Evolutionary conservation across 23 tunicate species (phyloP).

Genomic region (Aplidium turbinatum): DNA sequence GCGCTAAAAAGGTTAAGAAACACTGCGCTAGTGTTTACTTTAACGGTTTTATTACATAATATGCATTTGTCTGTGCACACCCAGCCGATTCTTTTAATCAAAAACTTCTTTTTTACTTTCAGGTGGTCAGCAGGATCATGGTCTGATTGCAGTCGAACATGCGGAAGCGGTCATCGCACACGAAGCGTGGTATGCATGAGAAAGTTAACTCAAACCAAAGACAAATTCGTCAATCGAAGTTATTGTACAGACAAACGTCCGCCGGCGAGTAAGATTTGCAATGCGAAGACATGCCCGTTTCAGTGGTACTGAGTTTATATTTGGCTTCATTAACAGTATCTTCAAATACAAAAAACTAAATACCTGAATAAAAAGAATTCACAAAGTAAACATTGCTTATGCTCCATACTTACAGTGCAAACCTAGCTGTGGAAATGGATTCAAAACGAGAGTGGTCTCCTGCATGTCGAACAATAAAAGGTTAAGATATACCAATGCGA

Average conservation of each 20-base stretch:
- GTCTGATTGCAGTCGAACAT: slow-evolving; percentile 71
- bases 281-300: slow-evolving; percentile 78
- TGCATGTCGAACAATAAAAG: slow-evolving; percentile 71
- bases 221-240: slow-evolving; percentile 55
- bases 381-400: too few species aligned
- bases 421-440: slow-evolving; percentile 81
- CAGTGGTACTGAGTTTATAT: too few species aligned
- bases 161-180: slow-evolving; percentile 86
- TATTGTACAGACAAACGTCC: slow-evolving; percentile 67
- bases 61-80: too few species aligned
- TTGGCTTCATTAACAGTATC: too few species aligned
- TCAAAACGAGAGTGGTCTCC: slow-evolving; percentile 62
- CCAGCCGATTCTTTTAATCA: too few species aligned
- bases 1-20: too few species aligned
- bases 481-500: slow-evolving; percentile 32
- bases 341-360: too few species aligned
- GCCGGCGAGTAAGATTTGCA: slow-evolving; percentile 48
- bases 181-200: slow-evolving; percentile 73
- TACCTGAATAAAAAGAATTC: too few species aligned
- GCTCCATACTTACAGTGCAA: slow-evolving; percentile 69
- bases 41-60: too few species aligned
- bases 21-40: too few species aligned
- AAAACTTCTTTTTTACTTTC: background rate
- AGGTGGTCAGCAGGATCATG: slow-evolving; percentile 89
- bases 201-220: slow-evolving; percentile 60